Evolutionary conservation across 2,888 invertebrate species (phyloP), one percentile per base, ranked within the genome.

Genomic region (Amiota communis): DNA sequence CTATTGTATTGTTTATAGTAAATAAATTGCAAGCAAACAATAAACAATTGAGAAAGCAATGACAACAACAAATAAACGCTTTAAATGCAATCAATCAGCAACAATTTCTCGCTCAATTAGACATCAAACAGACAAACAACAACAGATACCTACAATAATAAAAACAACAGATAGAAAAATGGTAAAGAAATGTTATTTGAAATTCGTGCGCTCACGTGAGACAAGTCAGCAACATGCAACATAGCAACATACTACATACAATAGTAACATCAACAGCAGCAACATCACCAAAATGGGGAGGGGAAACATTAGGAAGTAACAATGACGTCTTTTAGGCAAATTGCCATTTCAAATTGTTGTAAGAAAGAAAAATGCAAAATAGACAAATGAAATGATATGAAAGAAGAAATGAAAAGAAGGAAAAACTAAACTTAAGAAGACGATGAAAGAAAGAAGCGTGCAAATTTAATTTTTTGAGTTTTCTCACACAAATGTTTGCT

Each of bases 21-120:
- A 59, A 70, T 48, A 47, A 65, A 68, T 72, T 74, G 71, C 67
- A 72, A 74, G 72, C 72, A 72, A 70, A 76, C 57, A 71, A 17
- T 36, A 36, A 36, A 51, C 53, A 51, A 51, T n/a, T n/a, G 53
- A 12, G 53, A 59, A 15, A 59, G 3, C 23, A 20, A 59, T 20
- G 20, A 59, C 59, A 71, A 61, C 23, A 75, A 56, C 73, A 70
- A 76, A 76, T 76, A 80, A 82, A 83, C 85, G 80, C 80, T 81
- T 81, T 87, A 80, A 82, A 86, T 86, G 79, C 87, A 88, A 87
- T 87, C 87, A 87, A 87, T 87, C 87, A 88, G 81, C 88, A 81
- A 83, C 86, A 86, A 87, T 87, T 87, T 88, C 84, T 84, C 88
- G 87, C 88, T 87, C 87, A 88, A 88, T 87, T 87, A 88, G 88